Percentiles rank a stretch among this genome's conserved stretches.
Conservation (phyloP, 1,140 invertebrate genomes). For the Drosophila melanica region DNA sequence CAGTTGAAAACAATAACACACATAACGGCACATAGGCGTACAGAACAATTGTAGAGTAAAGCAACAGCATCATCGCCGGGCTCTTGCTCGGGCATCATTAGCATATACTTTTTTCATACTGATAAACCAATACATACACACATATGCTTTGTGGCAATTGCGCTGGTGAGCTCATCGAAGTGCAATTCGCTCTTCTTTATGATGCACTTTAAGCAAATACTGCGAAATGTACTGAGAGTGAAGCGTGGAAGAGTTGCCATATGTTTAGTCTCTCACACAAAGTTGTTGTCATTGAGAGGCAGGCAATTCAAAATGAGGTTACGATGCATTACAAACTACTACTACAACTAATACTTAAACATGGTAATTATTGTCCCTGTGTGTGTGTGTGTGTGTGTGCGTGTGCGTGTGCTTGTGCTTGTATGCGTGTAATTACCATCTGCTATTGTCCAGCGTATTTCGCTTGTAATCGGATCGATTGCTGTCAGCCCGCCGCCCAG, state of each 20-base stretch:
- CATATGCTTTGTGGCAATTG: constrained; percentile 14
- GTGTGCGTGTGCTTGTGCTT: constrained; percentile 6
- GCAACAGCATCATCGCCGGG: constrained; percentile 7
- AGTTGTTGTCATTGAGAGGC: constrained; percentile 17
- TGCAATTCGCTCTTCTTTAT: constrained; percentile 37
- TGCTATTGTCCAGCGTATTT: constrained; percentile 94
- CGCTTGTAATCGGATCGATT: constrained; percentile 91
- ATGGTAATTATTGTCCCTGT: constrained; percentile 14
- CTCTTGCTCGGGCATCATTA: neutral
- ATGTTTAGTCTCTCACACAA: constrained; percentile 41
- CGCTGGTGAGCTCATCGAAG: constrained; percentile 52
- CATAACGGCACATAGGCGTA: constrained; percentile 2
- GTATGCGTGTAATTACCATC: constrained; percentile 88
- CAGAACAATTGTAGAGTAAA: constrained; percentile 2
- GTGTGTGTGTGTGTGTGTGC: neutral
- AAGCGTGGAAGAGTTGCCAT: constrained; percentile 23
- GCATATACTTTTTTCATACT: neutral
- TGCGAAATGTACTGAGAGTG: constrained; percentile 25
- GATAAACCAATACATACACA: neutral
- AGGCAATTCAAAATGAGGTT: constrained; percentile 41
- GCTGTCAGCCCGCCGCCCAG: constrained; percentile 95
- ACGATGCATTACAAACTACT: constrained; percentile 21
- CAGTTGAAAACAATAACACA: constrained; percentile 24
- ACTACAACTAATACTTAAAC: constrained; percentile 26
- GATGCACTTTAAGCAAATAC: constrained; percentile 43